Percentiles rank a stretch among this genome's conserved stretches.
phyloP scores from a whole-genome alignment of 2,797 vertebrate genomes.

The Ambastaia sidthimunki region DNA sequence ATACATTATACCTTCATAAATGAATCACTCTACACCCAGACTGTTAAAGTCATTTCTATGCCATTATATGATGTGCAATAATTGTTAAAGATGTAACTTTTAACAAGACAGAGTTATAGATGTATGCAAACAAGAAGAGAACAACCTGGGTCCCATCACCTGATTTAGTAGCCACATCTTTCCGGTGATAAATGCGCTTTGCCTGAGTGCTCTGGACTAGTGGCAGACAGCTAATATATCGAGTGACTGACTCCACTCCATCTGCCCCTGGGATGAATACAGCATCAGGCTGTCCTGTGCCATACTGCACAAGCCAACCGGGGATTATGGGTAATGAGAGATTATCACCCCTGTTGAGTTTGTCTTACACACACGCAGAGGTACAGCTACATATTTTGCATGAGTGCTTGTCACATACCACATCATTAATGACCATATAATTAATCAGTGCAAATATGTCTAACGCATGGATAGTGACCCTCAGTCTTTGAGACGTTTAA shows the following conservation, averaged over 20 bases:
- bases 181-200: constrained; percentile 71
- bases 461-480: constrained; percentile 38
- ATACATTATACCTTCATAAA: not conserved
- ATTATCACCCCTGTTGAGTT: constrained; percentile 79
- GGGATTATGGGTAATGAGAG: constrained; percentile 80
- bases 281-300: constrained; percentile 51
- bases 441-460: constrained; percentile 51
- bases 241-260: constrained; percentile 77
- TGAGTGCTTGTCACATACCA: constrained; percentile 34
- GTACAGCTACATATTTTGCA: constrained; percentile 18
- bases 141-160: constrained; percentile 59
- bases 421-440: constrained; percentile 47
- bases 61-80: constrained; percentile 4
- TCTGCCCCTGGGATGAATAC: constrained; percentile 78
- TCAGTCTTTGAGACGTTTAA: constrained; percentile 56
- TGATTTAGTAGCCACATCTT: constrained; percentile 66
- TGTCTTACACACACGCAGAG: constrained; percentile 9
- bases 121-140: constrained; percentile 63
- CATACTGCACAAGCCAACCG: constrained; percentile 66
- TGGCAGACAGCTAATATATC: constrained; percentile 75
- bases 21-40: not conserved
- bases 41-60: constrained; percentile 14
- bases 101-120: constrained; percentile 72
- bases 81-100: constrained; percentile 57
- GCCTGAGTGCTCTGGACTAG: constrained; percentile 62